Base-by-base conservation (phyloP, 2,113 vertebrate species). In the Myocastor coypus region DNA sequence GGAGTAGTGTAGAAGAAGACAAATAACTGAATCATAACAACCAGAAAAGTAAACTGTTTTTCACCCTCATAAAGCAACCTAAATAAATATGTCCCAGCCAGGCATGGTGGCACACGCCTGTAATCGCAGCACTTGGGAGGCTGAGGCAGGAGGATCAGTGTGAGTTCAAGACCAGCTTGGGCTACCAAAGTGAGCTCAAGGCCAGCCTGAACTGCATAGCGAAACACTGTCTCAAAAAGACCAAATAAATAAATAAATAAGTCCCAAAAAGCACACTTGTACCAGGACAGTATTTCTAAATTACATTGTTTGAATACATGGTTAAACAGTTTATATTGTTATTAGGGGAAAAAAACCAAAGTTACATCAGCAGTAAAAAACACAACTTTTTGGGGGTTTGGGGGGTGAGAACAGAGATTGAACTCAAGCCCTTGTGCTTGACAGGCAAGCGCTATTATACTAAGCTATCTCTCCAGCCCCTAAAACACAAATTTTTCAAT, bases 211-310 rank as follows among this genome's bases (percentile, higher is more conserved):
- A n/a, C n/a, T n/a, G n/a, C n/a, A n/a, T n/a, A n/a, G n/a, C n/a
- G n/a, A n/a, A n/a, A n/a, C n/a, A n/a, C n/a, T n/a, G n/a, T n/a
- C n/a, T n/a, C n/a, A n/a, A n/a, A n/a, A n/a, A n/a, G n/a, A n/a
- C n/a, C n/a, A n/a, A n/a, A n/a, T n/a, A n/a, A n/a, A n/a, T 91
- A 85, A 89, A 52, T 66, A 94, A 71, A 71, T 95, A 66, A 14
- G 61, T 57, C 20, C 87, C 1, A 77, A 52, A 94, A 88, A 78
- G 16, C 83, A 85, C 94, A 68, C 30, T 30, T 30, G 77, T 1
- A 90, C 9, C 28, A 87, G 16, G 32, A 20, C 34, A 91, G 30
- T 87, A 88, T 82, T 85, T 68, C 63, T 59, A 87, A 93, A 82
- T 55, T 59, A 75, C 1, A 94, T 7, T 52, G 7, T 37, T 77